A percentile compares a stretch with the other conserved stretches of the same genome.
Evolutionary conservation across 2,888 invertebrate species (phyloP).

Genomic region (Xanthia icteritia): DNA sequence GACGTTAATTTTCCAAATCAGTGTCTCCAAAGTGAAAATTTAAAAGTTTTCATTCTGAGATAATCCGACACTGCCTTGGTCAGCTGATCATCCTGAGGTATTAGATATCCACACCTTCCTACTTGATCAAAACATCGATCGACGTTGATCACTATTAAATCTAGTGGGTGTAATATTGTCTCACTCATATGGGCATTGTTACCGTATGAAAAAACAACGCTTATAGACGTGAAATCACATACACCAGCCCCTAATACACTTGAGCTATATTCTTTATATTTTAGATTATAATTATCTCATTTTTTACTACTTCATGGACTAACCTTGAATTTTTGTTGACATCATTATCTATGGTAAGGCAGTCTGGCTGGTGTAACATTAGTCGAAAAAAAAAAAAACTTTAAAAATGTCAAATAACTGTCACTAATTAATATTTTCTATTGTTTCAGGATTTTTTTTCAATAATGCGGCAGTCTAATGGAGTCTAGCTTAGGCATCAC

Average conservation of each 20-base stretch:
- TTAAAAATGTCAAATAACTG: neutral
- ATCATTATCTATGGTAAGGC: neutral
- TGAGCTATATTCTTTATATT: neutral
- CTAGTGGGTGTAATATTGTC: neutral
- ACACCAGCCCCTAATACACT: neutral
- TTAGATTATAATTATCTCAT: neutral
- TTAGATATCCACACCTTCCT: neutral
- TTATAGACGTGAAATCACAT: neutral
- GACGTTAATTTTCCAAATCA: neutral
- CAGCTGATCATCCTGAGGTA: neutral
- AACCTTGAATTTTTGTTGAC: neutral
- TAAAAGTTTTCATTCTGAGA: neutral
- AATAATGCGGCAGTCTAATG: conserved; percentile 88
- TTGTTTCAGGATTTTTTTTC: conserved; percentile 87
- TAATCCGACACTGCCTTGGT: neutral
- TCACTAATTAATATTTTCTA: conserved; percentile 41
- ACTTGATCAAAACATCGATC: neutral
- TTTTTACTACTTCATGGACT: neutral
- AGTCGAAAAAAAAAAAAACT: neutral
- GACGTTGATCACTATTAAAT: neutral
- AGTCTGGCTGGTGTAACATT: neutral
- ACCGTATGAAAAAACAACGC: neutral
- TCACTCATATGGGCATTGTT: neutral
- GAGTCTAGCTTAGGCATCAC: conserved; percentile 85
- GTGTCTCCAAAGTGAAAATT: neutral